A percentile compares a stretch with the other conserved stretches of the same genome.
These are phyloP conservation scores for Hippasteria phrygiana DNA, from an alignment of 53 echinoderm and acorn worm species.

Conservation along the genomic window DNA sequence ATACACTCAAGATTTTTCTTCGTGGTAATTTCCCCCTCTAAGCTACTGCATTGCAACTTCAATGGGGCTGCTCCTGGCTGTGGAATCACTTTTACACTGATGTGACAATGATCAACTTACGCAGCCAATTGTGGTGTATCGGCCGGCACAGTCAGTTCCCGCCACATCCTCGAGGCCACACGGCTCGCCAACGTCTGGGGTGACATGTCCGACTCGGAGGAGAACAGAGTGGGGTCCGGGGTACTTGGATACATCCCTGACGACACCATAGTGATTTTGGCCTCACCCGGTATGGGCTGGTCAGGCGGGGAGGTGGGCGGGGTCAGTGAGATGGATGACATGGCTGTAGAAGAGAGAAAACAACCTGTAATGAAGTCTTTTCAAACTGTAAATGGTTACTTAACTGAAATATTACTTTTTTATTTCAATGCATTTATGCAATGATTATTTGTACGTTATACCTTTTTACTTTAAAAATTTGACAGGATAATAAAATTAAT, in stretches of 20 bases:
- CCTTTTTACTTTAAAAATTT: no score
- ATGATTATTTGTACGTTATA: no score
- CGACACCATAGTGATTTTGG: conserved; percentile 72
- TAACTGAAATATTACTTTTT: no score
- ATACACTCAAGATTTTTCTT: no score
- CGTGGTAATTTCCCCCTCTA: no score
- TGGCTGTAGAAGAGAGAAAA: conserved; percentile 8
- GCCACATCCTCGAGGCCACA: conserved; percentile 59
- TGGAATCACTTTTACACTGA: background rate
- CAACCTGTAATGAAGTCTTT: background rate
- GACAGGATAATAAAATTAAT: no score
- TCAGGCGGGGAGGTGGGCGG: conserved; percentile 94
- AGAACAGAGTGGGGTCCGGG: conserved; percentile 29
- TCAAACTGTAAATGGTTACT: background rate
- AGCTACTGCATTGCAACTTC: no score
- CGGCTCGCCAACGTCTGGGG: conserved; percentile 51
- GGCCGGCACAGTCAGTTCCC: conserved; percentile 50
- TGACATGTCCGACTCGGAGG: conserved; percentile 50
- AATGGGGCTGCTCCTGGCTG: no score
- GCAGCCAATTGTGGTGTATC: conserved; percentile 35
- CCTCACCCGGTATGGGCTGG: conserved; percentile 64
- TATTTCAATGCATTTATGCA: no score
- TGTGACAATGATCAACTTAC: conserved; percentile 18
- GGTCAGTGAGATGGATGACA: conserved; percentile 57
- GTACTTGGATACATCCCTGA: conserved; percentile 45